These are phyloP conservation scores for Blastomussa wellsi DNA, from an alignment of 92 coral and sea anemone genomes.

Conservation along the genomic window DNA sequence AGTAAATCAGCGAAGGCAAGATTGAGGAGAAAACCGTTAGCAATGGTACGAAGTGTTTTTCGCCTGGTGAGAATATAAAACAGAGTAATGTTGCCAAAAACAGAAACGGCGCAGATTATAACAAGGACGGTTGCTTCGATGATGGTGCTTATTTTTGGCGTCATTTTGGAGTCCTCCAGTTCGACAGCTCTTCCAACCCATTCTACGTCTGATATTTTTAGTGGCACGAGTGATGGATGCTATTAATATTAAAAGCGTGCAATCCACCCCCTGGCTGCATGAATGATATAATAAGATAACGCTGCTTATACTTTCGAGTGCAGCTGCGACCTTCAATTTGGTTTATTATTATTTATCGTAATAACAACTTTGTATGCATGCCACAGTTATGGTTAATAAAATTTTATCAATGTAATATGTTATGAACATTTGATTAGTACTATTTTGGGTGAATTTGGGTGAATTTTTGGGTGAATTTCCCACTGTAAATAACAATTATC, in stretches of 20 bases:
- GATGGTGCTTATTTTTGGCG: background rate
- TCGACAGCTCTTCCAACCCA: background rate
- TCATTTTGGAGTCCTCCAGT: background rate
- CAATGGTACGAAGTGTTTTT: conserved; percentile 61
- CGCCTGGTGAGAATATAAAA: conserved; percentile 63
- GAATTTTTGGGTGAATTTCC: too few species aligned
- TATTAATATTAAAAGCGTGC: background rate
- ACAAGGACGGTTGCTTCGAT: conserved; percentile 53
- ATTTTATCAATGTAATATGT: too few species aligned
- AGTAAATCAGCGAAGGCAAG: conserved; percentile 90
- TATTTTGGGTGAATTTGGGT: too few species aligned
- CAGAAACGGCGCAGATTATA: conserved; percentile 54
- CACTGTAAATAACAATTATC: too few species aligned
- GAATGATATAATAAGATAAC: background rate
- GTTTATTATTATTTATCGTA: too few species aligned
- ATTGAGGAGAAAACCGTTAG: conserved; percentile 75
- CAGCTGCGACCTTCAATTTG: background rate
- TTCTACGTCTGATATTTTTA: background rate
- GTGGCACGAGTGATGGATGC: background rate
- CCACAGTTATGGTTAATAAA: too few species aligned
- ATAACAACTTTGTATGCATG: too few species aligned
- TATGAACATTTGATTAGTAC: too few species aligned
- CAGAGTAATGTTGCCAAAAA: conserved; percentile 69
- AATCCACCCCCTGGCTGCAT: too few species aligned
- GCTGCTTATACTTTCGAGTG: background rate